Conservation (phyloP, 2,113 vertebrate species). For the Capreolus pygargus region DNA sequence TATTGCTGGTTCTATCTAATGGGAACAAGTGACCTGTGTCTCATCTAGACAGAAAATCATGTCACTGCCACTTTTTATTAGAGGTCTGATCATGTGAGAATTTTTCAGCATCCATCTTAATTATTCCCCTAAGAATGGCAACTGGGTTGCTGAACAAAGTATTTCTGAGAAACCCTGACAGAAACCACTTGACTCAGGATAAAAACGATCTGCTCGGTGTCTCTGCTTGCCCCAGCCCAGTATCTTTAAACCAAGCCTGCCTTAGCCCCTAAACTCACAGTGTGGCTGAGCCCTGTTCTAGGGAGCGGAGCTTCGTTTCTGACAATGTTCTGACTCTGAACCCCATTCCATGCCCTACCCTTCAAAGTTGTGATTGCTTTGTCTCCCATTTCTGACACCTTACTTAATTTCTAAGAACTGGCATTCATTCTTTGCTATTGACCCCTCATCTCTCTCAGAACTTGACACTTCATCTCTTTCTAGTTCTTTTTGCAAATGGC, state of each 20-base stretch:
- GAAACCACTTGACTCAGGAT: neutral
- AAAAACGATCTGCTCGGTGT: fast-evolving
- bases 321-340: neutral
- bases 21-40: slow-evolving; percentile 39
- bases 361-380: neutral
- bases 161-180: slow-evolving; percentile 61
- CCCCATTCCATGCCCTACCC: too few species aligned
- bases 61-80: slow-evolving; percentile 57
- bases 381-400: neutral
- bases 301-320: neutral
- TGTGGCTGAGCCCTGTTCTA: too few species aligned
- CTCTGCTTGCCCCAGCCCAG: neutral
- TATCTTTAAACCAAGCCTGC: neutral
- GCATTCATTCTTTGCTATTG: neutral
- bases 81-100: slow-evolving; percentile 39
- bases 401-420: neutral
- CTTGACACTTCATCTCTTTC: neutral
- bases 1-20: slow-evolving; percentile 8
- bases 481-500: neutral
- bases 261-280: neutral
- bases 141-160: slow-evolving; percentile 49
- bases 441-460: neutral
- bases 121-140: slow-evolving; percentile 63
- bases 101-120: slow-evolving; percentile 51
- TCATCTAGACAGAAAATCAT: slow-evolving; percentile 64